These are phyloP conservation scores for Alca torda DNA, from an alignment of 2,797 vertebrate genomes.

Conservation along the genomic window DNA sequence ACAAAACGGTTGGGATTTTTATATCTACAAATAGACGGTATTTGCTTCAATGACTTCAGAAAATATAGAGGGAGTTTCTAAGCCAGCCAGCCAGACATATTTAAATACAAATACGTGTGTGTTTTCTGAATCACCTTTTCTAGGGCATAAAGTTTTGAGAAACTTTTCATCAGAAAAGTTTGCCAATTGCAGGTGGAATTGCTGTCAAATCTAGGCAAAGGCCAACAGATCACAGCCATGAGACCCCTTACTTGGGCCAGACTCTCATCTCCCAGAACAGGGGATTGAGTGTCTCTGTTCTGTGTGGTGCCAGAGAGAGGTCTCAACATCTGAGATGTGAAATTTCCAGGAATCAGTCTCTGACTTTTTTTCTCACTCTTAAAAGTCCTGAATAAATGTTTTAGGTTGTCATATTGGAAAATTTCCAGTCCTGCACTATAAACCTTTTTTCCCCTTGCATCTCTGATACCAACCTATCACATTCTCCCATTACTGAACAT, in stretches of 20 bases:
- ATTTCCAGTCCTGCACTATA: neutral
- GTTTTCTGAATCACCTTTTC: neutral
- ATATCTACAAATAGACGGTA: neutral
- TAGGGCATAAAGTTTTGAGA: neutral
- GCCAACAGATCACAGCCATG: neutral
- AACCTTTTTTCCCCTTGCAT: neutral
- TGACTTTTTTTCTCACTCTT: neutral
- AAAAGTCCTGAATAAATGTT: neutral
- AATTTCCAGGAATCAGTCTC: neutral
- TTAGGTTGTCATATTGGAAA: neutral
- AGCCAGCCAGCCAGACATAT: neutral
- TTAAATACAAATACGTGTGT: neutral
- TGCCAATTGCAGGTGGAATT: neutral
- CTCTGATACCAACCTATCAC: neutral
- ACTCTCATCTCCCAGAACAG: neutral
- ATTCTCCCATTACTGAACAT: neutral
- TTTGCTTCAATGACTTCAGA: neutral
- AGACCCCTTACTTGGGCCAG: neutral
- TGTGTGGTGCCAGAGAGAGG: neutral
- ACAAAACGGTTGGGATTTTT: neutral
- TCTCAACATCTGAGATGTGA: neutral
- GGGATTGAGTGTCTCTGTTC: neutral
- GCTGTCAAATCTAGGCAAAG: neutral
- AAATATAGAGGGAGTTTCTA: neutral
- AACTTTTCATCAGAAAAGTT: neutral